Evolutionary conservation across 2,888 invertebrate species (phyloP).

Genomic region (Cacoxenus indagator): DNA sequence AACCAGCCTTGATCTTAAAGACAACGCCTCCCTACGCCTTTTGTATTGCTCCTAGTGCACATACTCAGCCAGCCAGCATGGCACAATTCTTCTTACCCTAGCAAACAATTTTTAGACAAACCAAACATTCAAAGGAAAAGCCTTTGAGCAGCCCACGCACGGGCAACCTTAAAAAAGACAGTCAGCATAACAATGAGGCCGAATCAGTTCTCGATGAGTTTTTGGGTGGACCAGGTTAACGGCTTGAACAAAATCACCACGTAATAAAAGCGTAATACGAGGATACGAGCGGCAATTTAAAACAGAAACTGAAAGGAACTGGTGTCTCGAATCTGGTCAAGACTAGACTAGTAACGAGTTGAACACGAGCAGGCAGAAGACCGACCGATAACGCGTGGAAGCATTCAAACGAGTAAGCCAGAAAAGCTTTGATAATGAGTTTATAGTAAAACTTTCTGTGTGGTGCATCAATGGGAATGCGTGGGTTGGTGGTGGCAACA

Average conservation of each 20-base stretch:
- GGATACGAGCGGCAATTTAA: neutral
- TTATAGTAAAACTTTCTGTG: constrained; percentile 25
- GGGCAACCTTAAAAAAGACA: neutral
- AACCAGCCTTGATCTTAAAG: neutral
- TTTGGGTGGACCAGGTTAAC: neutral
- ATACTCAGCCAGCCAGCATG: neutral
- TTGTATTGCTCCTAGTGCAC: neutral
- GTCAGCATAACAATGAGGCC: neutral
- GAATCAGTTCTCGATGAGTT: neutral
- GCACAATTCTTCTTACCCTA: neutral
- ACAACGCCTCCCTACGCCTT: neutral
- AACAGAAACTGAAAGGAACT: neutral
- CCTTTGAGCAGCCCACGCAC: neutral
- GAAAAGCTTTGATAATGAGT: constrained; percentile 55
- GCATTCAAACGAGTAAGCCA: constrained; percentile 35
- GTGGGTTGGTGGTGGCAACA: constrained; percentile 13
- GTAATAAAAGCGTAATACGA: neutral
- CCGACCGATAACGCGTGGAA: neutral
- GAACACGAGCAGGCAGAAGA: neutral
- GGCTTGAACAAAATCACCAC: neutral
- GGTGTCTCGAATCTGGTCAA: too few relatives aligned
- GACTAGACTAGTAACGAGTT: neutral
- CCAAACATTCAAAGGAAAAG: neutral
- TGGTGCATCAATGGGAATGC: constrained; percentile 20
- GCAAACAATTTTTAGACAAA: neutral